These are phyloP conservation scores for Drosophila triauraria DNA, from an alignment of 1,140 invertebrate genomes.

Conservation along the genomic window DNA sequence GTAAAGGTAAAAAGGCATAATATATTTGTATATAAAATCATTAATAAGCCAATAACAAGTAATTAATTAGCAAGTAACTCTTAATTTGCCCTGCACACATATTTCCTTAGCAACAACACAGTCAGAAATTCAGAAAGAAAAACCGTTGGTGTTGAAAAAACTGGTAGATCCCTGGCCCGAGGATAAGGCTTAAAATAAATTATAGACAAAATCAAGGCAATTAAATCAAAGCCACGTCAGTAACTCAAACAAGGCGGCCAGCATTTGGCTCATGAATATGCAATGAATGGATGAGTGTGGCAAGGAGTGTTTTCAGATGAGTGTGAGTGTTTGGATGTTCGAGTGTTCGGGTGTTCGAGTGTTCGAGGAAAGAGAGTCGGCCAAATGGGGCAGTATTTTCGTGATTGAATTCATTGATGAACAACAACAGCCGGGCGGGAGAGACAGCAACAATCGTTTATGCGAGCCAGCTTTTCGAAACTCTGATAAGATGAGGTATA, in stretches of 20 bases:
- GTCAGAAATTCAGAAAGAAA: neutral
- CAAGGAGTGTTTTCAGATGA: conserved; percentile 29
- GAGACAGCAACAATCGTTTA: conserved; percentile 3
- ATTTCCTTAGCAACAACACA: neutral
- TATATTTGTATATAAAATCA: neutral
- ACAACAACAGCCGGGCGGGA: conserved; percentile 50
- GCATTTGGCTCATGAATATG: conserved; percentile 72
- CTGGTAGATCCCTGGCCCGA: conserved; percentile 8
- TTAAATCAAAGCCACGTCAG: conserved; percentile 79
- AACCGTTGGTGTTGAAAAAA: conserved; percentile 5
- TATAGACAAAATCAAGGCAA: conserved; percentile 76
- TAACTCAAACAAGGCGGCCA: conserved; percentile 70
- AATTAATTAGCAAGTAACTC: neutral
- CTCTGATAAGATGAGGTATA: no score
- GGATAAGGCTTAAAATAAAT: conserved; percentile 68
- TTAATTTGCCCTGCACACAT: no score
- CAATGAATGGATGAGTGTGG: conserved; percentile 62
- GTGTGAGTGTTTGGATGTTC: conserved; percentile 9
- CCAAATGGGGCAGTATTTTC: conserved; percentile 70
- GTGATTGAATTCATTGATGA: conserved; percentile 83
- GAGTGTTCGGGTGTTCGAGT: conserved; percentile 15
- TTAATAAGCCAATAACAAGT: neutral
- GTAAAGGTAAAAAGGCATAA: neutral
- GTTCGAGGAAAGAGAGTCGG: conserved; percentile 25
- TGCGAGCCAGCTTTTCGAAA: neutral